Evolutionary conservation across 2,113 vertebrate species (phyloP), one percentile per base, ranked within the genome.

Genomic region (Pollimyrus isidori): DNA sequence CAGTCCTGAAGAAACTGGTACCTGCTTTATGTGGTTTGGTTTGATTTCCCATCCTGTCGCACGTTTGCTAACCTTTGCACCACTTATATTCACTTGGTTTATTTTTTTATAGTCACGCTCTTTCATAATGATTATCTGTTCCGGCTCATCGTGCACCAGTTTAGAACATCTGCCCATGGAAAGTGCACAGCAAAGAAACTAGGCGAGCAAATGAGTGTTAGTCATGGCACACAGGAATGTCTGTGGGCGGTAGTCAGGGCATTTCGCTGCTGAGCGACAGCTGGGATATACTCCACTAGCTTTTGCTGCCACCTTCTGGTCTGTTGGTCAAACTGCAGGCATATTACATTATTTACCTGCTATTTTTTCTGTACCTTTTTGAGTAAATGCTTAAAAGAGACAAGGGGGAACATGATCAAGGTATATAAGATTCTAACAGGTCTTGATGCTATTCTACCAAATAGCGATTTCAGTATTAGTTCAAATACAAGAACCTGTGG

Each of bases 211-310:
- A 26, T 35, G 52, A 80, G 69, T 62, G 88, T 26, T 56, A 89
- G 80, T 89, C 76, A 89, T 85, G 80, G 88, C 88, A 89, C 11
- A 46, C 2, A 89, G 80, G 88, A 84, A 84, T 85, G 88, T 46
- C 11, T 48, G 80, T 62, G 80, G 88, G 80, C 15, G 52, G 76
- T 23, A 46, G 52, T 50, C 21, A 19, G 50, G 49, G 52, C 23
- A 21, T 7, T 45, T 83, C 10, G 45, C 52, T 58, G 39, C 30
- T 52, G 46, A 88, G 48, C 46, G 1, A 46, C 50, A 48, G 39
- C 35, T 23, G 13, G 23, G 35, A 84, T 30, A 23, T 30, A 62
- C 35, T 84, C 21, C 3, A 7, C 4, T 48, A 35, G 30, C 49
- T 85, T 30, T 56, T 48, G 53, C 88, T 89, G 52, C 76, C 80